Evolutionary conservation across 2,888 invertebrate species (phyloP).

Genomic region (Trypoxylon attenuatum): DNA sequence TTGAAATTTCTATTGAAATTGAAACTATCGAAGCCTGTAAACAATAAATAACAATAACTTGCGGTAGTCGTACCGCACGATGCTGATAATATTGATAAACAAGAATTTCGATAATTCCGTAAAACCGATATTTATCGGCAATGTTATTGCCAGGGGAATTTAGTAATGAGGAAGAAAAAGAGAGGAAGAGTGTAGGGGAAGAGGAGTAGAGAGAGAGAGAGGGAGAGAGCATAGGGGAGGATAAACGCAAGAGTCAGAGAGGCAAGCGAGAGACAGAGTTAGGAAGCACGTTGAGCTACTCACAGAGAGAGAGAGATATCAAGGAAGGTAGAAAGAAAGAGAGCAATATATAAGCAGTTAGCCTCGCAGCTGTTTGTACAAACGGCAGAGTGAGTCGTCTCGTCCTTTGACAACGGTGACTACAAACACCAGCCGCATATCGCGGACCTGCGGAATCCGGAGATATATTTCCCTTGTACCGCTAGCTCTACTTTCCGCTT

Average conservation of each 20-base stretch:
- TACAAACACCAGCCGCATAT: constrained; percentile 60
- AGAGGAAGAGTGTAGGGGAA: no score
- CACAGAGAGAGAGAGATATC: neutral
- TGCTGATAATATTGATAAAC: no score
- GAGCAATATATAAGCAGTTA: constrained; percentile 64
- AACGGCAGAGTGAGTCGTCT: constrained; percentile 57
- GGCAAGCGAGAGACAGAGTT: neutral
- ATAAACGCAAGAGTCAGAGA: no score
- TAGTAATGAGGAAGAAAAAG: no score
- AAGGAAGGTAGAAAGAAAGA: constrained; percentile 28
- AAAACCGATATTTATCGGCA: no score
- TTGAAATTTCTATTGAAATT: no score
- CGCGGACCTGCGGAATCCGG: constrained; percentile 28
- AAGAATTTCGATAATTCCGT: no score
- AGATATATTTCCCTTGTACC: constrained; percentile 35
- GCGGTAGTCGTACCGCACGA: no score
- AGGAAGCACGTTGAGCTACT: neutral
- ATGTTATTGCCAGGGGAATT: no score
- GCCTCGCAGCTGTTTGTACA: constrained; percentile 66
- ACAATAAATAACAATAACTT: no score
- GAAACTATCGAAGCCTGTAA: no score
- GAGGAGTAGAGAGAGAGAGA: neutral
- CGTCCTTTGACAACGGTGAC: constrained; percentile 63
- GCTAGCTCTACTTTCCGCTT: neutral
- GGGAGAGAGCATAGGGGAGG: neutral